Evolutionary conservation across 2,888 invertebrate species (phyloP), one percentile per base, ranked within the genome.

Genomic region (Amaurobius ferox): DNA sequence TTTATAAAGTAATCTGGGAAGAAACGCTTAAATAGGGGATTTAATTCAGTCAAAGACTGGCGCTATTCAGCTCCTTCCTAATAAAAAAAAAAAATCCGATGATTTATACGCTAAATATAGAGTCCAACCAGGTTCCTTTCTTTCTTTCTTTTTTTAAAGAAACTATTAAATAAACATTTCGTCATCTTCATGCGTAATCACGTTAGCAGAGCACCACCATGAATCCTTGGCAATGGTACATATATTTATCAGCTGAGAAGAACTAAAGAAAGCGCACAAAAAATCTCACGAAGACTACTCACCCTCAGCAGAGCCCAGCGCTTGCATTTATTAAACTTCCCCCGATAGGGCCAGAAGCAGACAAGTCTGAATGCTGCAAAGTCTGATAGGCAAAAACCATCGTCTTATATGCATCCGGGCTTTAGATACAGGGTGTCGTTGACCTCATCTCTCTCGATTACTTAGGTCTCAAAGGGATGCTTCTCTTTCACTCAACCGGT

Each of bases 391-490:
- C 64, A 67, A 39, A 48, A 67, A 62, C n/a, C 74, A 44, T 68
- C 73, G 74, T 81, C 80, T 81, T 81, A 81, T 81, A 81, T 81
- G 67, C 80, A 81, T 74, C 68, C 80, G 80, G 80, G 80, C 74
- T 35, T 55, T 32, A 64, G 7, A 44, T 74, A 68, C 74, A 19
- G 23, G 35, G 35, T 62, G 80, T 81, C 80, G 68, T 74, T 81
- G 80, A 81, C 80, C 80, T 72, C 40, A 19, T 62, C 32, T 77
- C 48, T 26, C 29, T 29, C 44, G 64, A n/a, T 29, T 30, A 44
- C 71, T 66, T 30, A n/a, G 66, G 7, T 35, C 32, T 55, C 16
- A 48, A 61, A 55, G 68, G 67, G 48, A 13, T 35, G 55, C 13
- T 30, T 64, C 64, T 55, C 23, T 55, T 23, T 23, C 55, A 23